Evolutionary conservation across 2,797 vertebrate species (phyloP).

Genomic region (Esox lucius): DNA sequence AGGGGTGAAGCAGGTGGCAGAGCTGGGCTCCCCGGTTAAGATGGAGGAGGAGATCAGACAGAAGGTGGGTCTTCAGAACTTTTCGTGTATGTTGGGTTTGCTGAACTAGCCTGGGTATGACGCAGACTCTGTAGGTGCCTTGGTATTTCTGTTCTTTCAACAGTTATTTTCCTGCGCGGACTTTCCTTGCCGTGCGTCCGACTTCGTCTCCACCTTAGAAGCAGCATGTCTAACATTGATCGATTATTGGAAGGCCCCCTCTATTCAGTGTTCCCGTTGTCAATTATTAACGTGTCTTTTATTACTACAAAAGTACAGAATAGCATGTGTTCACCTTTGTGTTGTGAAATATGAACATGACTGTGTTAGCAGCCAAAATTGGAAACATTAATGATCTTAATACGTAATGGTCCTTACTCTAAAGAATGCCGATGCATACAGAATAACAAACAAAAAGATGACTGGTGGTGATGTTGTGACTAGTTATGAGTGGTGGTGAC

Average conservation of each 20-base stretch:
- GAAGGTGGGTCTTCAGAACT: constrained; percentile 72
- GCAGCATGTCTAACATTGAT: constrained; percentile 41
- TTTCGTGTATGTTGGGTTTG: neutral
- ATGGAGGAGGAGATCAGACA: constrained; percentile 99
- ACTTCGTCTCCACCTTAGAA: constrained; percentile 5
- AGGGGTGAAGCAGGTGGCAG: constrained; percentile 93
- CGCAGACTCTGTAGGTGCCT: neutral
- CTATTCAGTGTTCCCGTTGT: neutral
- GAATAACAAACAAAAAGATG: neutral
- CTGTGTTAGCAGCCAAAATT: neutral
- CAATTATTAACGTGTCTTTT: too few relatives aligned
- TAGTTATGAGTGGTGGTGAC: too few relatives aligned
- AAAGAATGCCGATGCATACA: neutral
- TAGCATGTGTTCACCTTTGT: too few relatives aligned
- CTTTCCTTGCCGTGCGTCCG: neutral
- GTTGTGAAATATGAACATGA: neutral
- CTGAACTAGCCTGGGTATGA: neutral
- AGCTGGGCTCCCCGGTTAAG: constrained; percentile 94
- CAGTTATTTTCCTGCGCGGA: neutral
- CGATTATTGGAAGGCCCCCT: constrained; percentile 19
- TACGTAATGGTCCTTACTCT: neutral
- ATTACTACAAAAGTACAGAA: too few relatives aligned
- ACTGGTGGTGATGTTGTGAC: too few relatives aligned
- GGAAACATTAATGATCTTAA: neutral
- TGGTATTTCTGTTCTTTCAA: neutral